These are phyloP conservation scores for Helicoverpa assulta DNA, from an alignment of 2,888 invertebrate species.

Conservation along the genomic window DNA sequence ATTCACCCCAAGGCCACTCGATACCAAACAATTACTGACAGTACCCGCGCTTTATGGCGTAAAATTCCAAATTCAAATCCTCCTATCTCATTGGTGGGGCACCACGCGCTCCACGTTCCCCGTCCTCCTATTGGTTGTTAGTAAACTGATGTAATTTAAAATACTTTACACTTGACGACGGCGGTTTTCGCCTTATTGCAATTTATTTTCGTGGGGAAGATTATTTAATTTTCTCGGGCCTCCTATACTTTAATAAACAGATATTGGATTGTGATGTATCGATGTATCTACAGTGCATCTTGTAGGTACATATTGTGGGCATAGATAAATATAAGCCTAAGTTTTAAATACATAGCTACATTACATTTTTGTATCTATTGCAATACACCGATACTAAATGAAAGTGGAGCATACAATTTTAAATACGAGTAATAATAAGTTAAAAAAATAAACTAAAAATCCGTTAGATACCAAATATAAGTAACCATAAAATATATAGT, in stretches of 20 bases:
- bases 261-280: slow-evolving; percentile 71
- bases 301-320: slow-evolving; percentile 26
- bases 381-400: no score
- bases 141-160: slow-evolving; percentile 87
- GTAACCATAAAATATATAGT: no score
- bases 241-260: slow-evolving; percentile 82
- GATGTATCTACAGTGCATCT: slow-evolving; percentile 37
- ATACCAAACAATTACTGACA: slow-evolving; percentile 67
- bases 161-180: slow-evolving; percentile 84
- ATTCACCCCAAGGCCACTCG: slow-evolving; percentile 70
- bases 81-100: slow-evolving; percentile 74
- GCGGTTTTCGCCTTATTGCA: slow-evolving; percentile 84
- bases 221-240: slow-evolving; percentile 84
- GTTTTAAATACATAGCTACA: background rate
- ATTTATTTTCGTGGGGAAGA: slow-evolving; percentile 85
- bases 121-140: slow-evolving; percentile 79
- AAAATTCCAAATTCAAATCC: slow-evolving; percentile 81
- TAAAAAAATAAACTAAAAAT: no score
- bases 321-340: background rate
- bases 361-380: background rate
- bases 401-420: no score
- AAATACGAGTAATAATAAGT: no score
- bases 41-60: slow-evolving; percentile 72
- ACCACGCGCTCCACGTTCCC: slow-evolving; percentile 60
- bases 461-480: no score